Evolutionary conservation across 2,888 invertebrate genomes (phyloP), one percentile per base, ranked within the genome.

Genomic region (Sinotaia quadrata): DNA sequence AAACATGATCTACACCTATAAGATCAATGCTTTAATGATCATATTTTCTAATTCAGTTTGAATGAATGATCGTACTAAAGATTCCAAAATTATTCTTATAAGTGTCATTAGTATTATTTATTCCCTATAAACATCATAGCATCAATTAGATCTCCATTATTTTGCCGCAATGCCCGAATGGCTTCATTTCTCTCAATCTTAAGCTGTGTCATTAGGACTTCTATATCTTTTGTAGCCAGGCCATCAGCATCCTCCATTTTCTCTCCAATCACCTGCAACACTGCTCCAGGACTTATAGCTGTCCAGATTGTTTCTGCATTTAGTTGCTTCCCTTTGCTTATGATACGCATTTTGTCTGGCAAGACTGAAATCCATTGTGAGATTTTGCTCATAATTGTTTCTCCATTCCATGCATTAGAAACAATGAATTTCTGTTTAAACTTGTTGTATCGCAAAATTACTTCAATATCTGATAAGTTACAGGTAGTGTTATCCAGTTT

Each of bases 221-320:
- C 76, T 54, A 84, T 78, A 58, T 84, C 84, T 44, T 71, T 71
- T 21, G 61, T 68, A 51, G 81, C 77, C 18, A 84, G 41, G 18
- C 77, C 79, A 8, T 75, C 75, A 15, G 80, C 82, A 58, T 69
- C 62, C 56, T 79, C 83, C 27, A 77, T 76, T 34, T 71, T 57
- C 51, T 84, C 84, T 36, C 84, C 84, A 57, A 84, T 72, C 37
- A 78, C 80, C 63, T 81, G 82, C 62, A 81, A 83, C 29, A 81
- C 68, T 21, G 81, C 81, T 56, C 78, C 81, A 18, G 75, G 70
- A 21, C 72, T 74, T 12, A 83, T 73, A 29, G 59, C 78, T 5
- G 79, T 75, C 29, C 65, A 31, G 8, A 65, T 15, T 4, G 56
- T 56, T 4, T 54, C 54, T 33, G 34, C 54, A 12, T 61, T 77